Base-by-base conservation (phyloP, 2,888 invertebrate genomes). In the Nomada fucata region DNA sequence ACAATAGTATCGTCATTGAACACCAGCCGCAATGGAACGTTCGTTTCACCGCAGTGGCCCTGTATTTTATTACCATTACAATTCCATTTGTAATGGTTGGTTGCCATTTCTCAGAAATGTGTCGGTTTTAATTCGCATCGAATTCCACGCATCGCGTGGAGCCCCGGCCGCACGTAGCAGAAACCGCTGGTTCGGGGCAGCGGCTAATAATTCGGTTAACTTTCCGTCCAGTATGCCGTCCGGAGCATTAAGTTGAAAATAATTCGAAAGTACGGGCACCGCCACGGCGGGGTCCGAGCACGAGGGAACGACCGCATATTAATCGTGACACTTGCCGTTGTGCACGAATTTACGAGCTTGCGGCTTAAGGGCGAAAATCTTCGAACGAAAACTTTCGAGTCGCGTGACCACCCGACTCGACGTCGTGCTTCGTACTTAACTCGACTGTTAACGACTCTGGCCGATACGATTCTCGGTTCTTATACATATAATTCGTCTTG, bases 341-440 rank as follows among this genome's bases (percentile, higher is more conserved):
- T 57, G 71, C 76, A 81, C 76, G 79, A 87, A 88, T 88, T 88
- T 85, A 86, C 71, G 81, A 82, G 76, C 81, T 72, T 60, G 78
- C 75, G 76, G 82, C 64, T 55, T 68, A 65, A 60, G 73, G 74
- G 79, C 81, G 86, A 79, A 83, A 88, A 82, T 83, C 68, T 74
- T 52, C 68, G 67, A 65, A 61, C 68, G 65, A 65, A 82, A 86
- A 67, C 68, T 80, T 82, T 61, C 63, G 80, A 76, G 88, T 89
- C 84, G 89, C 89, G 90, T 90, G 90, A 89, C 85, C 88, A 74
- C 79, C 86, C 82, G 79, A 77, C 60, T 29, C 44, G 20, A 11
- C 42, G 7, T 44, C 44, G 4, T 59, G 18, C 57, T 15, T 57
- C 23, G 44, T 57, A 44, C 76, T 70, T 64, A 81, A 74, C 70